phyloP scores from a whole-genome alignment of 2,888 invertebrate species.

The Melanostoma mellinum region DNA sequence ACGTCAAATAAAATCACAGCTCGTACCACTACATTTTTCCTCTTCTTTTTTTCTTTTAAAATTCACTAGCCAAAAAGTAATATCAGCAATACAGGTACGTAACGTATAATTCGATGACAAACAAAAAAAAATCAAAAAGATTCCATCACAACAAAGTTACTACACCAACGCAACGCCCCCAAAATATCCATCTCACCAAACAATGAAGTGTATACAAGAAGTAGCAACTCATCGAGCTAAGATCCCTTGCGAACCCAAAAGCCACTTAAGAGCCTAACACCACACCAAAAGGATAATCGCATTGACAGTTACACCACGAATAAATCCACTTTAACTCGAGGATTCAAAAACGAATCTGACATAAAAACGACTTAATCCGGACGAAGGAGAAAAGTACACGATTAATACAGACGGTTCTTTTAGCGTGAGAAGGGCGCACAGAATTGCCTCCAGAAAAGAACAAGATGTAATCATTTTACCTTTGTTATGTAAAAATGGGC shows the following conservation, averaged over 20 bases:
- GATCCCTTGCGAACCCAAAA: conserved; percentile 67
- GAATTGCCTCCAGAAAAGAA: conserved; percentile 54
- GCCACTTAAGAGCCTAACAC: conserved; percentile 72
- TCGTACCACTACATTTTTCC: too few species aligned
- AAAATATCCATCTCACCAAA: conserved; percentile 69
- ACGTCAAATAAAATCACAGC: too few species aligned
- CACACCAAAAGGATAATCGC: conserved; percentile 71
- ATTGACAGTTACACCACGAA: conserved; percentile 73
- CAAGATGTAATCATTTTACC: conserved; percentile 72
- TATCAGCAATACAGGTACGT: neutral
- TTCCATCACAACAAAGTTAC: conserved; percentile 27
- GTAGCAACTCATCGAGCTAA: conserved; percentile 60
- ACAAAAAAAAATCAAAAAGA: conserved; percentile 23
- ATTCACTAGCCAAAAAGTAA: too few species aligned
- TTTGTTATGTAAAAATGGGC: conserved; percentile 68
- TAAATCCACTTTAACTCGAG: conserved; percentile 72
- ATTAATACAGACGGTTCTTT: conserved; percentile 28
- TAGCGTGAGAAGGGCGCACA: conserved; percentile 2
- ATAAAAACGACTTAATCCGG: conserved; percentile 67
- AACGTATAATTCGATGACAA: conserved; percentile 8
- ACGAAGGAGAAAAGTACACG: conserved; percentile 39
- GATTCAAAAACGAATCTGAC: conserved; percentile 71
- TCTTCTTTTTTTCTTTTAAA: too few species aligned
- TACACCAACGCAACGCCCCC: conserved; percentile 10
- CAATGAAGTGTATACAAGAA: conserved; percentile 64